Conservation (phyloP, 2,797 vertebrate species). For the Danio albolineatus region DNA sequence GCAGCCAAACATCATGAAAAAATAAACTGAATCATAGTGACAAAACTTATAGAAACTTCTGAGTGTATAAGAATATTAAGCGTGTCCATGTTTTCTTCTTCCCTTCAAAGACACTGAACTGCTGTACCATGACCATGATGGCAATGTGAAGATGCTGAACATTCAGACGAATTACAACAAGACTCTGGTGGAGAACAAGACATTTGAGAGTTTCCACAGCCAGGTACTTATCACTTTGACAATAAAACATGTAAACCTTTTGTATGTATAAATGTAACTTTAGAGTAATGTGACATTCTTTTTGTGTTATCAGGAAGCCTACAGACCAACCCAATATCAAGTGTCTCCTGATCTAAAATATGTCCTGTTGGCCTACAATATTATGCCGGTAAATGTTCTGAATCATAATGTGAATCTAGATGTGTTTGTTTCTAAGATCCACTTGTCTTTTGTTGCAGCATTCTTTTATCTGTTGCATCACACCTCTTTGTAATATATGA, state of each 20-base stretch:
- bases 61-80: neutral
- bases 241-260: neutral
- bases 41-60: neutral
- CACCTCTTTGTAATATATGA: neutral
- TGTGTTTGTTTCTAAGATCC: neutral
- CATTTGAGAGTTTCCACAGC: conserved; percentile 88
- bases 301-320: conserved; percentile 78
- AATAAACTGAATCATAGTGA: neutral
- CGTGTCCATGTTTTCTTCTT: neutral
- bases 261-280: neutral
- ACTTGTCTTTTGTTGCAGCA: neutral
- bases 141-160: conserved; percentile 85
- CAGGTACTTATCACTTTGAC: neutral
- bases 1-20: neutral
- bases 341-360: conserved; percentile 92
- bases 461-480: neutral
- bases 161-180: conserved; percentile 79
- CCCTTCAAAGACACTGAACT: conserved; percentile 85
- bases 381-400: conserved; percentile 85
- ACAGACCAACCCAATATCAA: conserved; percentile 88
- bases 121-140: conserved; percentile 86
- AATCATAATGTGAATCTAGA: conserved; percentile 2
- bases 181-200: conserved; percentile 88
- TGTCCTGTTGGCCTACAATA: conserved; percentile 89
- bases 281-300: neutral